Evolutionary conservation across 2,113 vertebrate species (phyloP).

Genomic region (Pogonocichla stellata): DNA sequence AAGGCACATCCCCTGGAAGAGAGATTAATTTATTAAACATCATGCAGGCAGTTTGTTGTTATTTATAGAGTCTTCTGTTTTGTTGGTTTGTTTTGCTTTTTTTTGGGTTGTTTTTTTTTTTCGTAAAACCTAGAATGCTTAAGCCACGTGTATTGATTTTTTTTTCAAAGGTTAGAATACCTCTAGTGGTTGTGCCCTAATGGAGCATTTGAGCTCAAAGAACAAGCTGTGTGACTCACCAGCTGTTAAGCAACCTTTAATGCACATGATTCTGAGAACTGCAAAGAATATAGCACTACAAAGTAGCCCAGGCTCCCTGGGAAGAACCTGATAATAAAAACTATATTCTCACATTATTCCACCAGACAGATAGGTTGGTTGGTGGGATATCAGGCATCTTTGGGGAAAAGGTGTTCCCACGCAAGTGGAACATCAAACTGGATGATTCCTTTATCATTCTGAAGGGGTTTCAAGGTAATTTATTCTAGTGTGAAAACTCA

Average conservation of each 20-base stretch:
- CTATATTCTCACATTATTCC: constrained; percentile 37
- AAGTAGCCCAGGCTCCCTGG: constrained; percentile 43
- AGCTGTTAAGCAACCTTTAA: constrained; percentile 64
- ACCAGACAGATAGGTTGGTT: background rate
- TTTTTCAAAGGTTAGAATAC: constrained; percentile 64
- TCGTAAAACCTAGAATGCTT: background rate
- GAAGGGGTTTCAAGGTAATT: background rate
- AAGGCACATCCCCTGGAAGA: background rate
- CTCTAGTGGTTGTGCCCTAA: constrained; percentile 54
- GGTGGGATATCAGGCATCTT: constrained; percentile 1
- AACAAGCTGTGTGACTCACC: constrained; percentile 58
- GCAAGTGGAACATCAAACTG: background rate
- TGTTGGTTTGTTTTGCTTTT: background rate
- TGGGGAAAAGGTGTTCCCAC: constrained; percentile 30
- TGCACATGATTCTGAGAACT: constrained; percentile 28
- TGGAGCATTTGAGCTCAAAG: constrained; percentile 45
- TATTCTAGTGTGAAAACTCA: background rate
- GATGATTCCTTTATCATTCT: constrained; percentile 4
- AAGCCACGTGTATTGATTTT: constrained; percentile 37
- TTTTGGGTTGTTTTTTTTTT: background rate
- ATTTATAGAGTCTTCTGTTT: background rate
- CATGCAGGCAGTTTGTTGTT: background rate
- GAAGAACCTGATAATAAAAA: constrained; percentile 51
- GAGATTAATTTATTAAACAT: background rate
- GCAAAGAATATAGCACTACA: constrained; percentile 47